These are phyloP conservation scores for Diglossa cyanea DNA, from an alignment of 2,797 vertebrate species.

Conservation along the genomic window DNA sequence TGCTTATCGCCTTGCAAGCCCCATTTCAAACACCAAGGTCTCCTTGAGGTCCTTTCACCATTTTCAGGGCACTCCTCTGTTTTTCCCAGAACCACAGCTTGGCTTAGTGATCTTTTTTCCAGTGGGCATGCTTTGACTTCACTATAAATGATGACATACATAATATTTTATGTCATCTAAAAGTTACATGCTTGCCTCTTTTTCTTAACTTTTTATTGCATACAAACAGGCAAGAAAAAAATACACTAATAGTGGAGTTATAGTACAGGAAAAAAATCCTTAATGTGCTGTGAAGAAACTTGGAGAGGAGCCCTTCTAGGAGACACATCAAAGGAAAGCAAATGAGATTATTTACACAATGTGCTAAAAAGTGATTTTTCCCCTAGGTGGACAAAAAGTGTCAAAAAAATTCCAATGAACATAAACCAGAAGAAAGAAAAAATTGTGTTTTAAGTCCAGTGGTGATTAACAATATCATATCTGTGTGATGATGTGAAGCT, in stretches of 20 bases:
- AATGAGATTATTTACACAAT: background rate
- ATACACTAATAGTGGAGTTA: background rate
- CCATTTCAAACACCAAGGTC: constrained; percentile 46
- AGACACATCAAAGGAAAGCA: background rate
- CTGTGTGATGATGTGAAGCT: background rate
- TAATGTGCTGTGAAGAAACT: background rate
- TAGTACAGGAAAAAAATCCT: background rate
- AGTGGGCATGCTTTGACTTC: background rate
- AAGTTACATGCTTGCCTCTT: background rate
- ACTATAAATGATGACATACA: background rate
- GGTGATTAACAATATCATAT: background rate
- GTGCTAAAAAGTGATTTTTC: background rate
- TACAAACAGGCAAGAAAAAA: background rate
- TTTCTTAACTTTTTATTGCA: background rate
- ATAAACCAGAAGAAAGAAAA: background rate
- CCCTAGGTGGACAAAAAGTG: background rate
- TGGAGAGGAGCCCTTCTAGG: background rate
- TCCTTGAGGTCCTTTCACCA: constrained; percentile 32
- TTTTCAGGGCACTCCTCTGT: background rate
- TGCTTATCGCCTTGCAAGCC: constrained; percentile 43
- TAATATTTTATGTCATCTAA: background rate
- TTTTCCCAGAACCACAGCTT: background rate
- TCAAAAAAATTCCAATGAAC: background rate
- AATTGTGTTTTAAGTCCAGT: background rate
- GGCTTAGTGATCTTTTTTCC: background rate